These are phyloP conservation scores for Anser brachyrhynchus DNA, from an alignment of 2,113 vertebrate genomes.

Conservation along the genomic window DNA sequence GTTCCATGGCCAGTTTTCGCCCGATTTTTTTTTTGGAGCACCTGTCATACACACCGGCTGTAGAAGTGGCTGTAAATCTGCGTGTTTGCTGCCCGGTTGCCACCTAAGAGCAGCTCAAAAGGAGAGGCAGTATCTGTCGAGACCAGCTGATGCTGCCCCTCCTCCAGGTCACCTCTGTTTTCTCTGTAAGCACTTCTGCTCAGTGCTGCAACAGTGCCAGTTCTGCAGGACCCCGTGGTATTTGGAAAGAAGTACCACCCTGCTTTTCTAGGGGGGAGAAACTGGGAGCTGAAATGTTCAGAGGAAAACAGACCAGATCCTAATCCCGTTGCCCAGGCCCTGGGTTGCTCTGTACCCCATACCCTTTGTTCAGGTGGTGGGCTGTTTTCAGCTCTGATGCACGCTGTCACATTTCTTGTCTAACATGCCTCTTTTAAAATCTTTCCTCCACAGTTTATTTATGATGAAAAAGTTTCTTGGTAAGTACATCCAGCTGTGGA, in stretches of 20 bases:
- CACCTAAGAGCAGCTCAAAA: fast-evolving
- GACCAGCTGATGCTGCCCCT: not conserved
- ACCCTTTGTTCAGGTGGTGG: not conserved
- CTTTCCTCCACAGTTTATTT: conserved; percentile 89
- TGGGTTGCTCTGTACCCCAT: not conserved
- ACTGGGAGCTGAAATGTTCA: not conserved
- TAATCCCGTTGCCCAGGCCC: not conserved
- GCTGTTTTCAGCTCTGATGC: not conserved
- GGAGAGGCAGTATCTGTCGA: fast-evolving
- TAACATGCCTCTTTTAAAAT: conserved; percentile 44
- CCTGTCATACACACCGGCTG: not conserved
- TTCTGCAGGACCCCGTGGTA: fast-evolving
- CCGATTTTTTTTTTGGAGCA: not conserved
- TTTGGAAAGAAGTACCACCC: not conserved
- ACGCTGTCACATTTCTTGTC: not conserved
- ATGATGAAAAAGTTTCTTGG: conserved; percentile 96
- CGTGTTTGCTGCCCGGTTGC: fast-evolving
- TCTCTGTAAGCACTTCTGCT: not conserved
- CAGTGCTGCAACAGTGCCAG: fast-evolving
- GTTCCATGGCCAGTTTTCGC: too few species aligned
- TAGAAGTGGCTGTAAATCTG: not conserved
- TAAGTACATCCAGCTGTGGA: conserved; percentile 74
- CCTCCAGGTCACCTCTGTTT: not conserved
- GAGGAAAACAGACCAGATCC: not conserved
- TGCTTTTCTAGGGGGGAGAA: not conserved